Evolutionary conservation across 2,888 invertebrate genomes (phyloP), one percentile per base, ranked within the genome.

Genomic region (Julus scanicus): DNA sequence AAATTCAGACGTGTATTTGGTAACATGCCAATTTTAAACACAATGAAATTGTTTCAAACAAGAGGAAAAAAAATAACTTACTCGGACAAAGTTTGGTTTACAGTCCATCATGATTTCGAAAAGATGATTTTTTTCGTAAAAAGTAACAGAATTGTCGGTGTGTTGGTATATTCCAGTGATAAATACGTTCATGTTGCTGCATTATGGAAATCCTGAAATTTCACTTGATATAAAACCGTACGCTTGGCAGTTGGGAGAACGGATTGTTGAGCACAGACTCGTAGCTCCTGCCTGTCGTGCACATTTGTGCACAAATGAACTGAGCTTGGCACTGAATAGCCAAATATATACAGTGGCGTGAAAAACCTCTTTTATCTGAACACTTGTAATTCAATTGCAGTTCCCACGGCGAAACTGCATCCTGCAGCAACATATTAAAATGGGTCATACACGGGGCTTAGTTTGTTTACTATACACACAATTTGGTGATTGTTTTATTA

Each of bases 291-390:
- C 2, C 80, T 80, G 71, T 13, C 13, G 37, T 80, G 37, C 80
- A 80, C 80, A 37, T 80, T 80, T 29, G 37, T 11, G 37, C 80
- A 80, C 80, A 80, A 80, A 80, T 80, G 80, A 80, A 29, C 11
- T 13, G 1, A 39, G 37, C 80, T 29, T 37, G 29, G 80, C 80
- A 71, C 37, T 80, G 37, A 37, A 80, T 11, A 13, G 37, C 37
- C 37, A 80, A 37, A 29, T 80, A 80, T 80, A 80, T 80, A 29
- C 4, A 4, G 80, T 37, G 13, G 39, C 29, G 80, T 4, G 15
- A 80, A 80, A 80, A 80, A 80, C 80, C 80, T 80, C 80, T 80
- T 80, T 80, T 80, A 80, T 80, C 80, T 11, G 80, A 80, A 80
- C 80, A 80, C 71, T 11, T 71, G 71, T 29, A 71, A 71, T 71